Evolutionary conservation across 2,888 invertebrate species (phyloP).

Genomic region (Orgyia antiqua): DNA sequence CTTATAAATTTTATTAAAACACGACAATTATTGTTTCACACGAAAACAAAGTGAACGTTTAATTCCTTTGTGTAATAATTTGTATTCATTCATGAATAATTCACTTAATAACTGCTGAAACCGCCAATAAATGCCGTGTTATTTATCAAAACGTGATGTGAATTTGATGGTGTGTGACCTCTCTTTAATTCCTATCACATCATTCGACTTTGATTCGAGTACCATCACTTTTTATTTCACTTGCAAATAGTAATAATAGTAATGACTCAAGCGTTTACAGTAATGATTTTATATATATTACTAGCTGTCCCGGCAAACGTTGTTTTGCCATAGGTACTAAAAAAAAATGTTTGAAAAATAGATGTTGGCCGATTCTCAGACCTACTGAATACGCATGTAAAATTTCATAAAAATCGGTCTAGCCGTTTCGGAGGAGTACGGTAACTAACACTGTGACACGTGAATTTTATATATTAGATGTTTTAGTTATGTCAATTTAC

Average conservation of each 20-base stretch:
- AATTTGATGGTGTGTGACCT: conserved; percentile 14
- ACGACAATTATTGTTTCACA: no score
- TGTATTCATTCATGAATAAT: conserved; percentile 21
- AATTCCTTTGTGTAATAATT: conserved; percentile 24
- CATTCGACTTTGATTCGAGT: conserved; percentile 5
- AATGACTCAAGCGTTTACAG: not conserved
- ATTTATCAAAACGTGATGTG: conserved; percentile 22
- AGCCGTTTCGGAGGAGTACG: no score
- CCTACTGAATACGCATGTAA: no score
- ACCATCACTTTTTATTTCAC: not conserved
- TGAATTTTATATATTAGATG: no score
- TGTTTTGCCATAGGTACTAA: no score
- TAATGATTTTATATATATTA: no score
- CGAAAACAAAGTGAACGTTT: conserved; percentile 10
- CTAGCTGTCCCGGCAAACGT: no score
- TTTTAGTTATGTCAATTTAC: not conserved
- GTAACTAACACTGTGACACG: no score
- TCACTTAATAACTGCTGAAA: conserved; percentile 23
- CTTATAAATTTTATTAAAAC: no score
- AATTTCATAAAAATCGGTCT: no score
- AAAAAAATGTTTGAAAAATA: no score
- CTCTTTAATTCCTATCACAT: conserved; percentile 9
- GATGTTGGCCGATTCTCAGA: no score
- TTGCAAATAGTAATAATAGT: not conserved
- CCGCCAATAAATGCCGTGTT: conserved; percentile 18